Evolutionary conservation across 2,113 vertebrate genomes (phyloP).

Genomic region (Paralichthys olivaceus): DNA sequence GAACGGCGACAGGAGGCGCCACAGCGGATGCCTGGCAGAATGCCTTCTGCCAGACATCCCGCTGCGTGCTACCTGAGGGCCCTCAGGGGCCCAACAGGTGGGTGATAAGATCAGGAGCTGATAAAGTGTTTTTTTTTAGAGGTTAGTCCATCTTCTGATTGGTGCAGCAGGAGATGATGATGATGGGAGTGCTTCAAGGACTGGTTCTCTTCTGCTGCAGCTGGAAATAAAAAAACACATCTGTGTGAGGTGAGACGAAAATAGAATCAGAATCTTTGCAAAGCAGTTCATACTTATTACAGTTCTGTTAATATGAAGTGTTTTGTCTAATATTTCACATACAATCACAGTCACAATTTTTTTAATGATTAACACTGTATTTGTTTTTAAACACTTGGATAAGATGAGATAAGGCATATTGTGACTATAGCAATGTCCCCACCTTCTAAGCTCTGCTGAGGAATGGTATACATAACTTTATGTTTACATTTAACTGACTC

Average conservation of each 20-base stretch:
- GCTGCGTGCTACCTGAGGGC: slow-evolving; percentile 5
- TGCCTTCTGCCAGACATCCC: slow-evolving; percentile 69
- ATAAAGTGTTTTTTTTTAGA: background rate
- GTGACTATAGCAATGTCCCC: too few species aligned
- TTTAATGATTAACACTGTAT: background rate
- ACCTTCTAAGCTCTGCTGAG: too few species aligned
- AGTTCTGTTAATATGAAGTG: background rate
- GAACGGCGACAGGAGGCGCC: slow-evolving; percentile 78
- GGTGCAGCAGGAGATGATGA: background rate
- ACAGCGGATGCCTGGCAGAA: slow-evolving; percentile 53
- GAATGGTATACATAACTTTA: too few species aligned
- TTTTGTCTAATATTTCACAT: background rate
- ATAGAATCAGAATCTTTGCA: too few species aligned
- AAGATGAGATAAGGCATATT: background rate
- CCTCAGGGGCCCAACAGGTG: slow-evolving; percentile 26
- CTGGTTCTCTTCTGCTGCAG: background rate
- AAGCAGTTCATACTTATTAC: too few species aligned
- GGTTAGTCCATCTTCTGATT: slow-evolving; percentile 56
- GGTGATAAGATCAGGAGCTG: background rate
- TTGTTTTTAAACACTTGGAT: background rate
- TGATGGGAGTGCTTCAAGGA: background rate
- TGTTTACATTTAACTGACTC: too few species aligned
- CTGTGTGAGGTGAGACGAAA: background rate
- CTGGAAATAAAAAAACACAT: background rate
- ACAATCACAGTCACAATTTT: background rate